phyloP scores from a whole-genome alignment of 2,888 invertebrate species.

The Synergus japonicus region DNA sequence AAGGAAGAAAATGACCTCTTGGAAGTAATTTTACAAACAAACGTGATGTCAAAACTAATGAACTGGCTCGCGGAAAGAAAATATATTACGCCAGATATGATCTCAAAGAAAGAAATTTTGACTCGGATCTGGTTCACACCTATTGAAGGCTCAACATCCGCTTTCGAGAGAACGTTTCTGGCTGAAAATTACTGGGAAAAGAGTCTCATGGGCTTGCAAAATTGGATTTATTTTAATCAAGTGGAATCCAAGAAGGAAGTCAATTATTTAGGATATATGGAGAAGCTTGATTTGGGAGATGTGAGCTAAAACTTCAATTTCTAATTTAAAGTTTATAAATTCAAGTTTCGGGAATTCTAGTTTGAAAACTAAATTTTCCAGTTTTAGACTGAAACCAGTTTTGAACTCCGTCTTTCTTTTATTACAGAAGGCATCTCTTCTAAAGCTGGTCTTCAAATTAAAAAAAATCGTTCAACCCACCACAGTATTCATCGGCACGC shows the following conservation, averaged over 20 bases:
- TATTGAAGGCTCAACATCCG: conserved; percentile 89
- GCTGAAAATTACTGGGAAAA: conserved; percentile 89
- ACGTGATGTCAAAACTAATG: conserved; percentile 65
- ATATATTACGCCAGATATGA: conserved; percentile 68
- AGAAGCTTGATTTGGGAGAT: conserved; percentile 83
- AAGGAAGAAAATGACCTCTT: conserved; percentile 65
- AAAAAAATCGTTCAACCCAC: conserved; percentile 87
- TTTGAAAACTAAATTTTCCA: conserved; percentile 83
- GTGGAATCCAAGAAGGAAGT: conserved; percentile 84
- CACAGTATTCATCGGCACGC: conserved; percentile 89
- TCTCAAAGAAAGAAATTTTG: conserved; percentile 84
- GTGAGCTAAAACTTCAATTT: conserved; percentile 79
- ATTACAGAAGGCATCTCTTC: conserved; percentile 85
- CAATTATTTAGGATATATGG: conserved; percentile 90
- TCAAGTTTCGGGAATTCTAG: not conserved
- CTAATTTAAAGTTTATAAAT: not conserved
- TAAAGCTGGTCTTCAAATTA: conserved; percentile 87
- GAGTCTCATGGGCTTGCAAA: conserved; percentile 88
- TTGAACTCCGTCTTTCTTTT: not conserved
- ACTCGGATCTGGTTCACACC: conserved; percentile 89
- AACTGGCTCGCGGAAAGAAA: conserved; percentile 64
- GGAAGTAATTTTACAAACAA: conserved; percentile 66
- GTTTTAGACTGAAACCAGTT: no score
- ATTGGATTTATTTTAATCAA: conserved; percentile 89
- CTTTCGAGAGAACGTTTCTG: conserved; percentile 94